These are phyloP conservation scores for Tupaia chinensis DNA, from an alignment of 2,113 vertebrate species.

Conservation along the genomic window DNA sequence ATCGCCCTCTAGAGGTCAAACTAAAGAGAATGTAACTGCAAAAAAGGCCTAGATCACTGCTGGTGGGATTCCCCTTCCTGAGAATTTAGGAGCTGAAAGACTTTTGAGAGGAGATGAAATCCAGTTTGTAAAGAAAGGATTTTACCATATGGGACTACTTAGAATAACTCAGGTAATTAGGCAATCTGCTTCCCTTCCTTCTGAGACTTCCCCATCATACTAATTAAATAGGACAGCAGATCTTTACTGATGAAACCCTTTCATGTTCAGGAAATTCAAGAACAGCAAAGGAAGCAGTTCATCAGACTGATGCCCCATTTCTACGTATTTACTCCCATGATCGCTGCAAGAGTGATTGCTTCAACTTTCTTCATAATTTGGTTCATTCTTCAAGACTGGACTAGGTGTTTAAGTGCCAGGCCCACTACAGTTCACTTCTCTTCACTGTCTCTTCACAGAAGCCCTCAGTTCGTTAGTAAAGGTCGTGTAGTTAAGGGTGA, in stretches of 20 bases:
- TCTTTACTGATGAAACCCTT: constrained; percentile 48
- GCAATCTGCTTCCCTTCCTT: not conserved
- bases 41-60: not conserved
- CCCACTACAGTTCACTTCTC: not conserved
- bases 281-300: not conserved
- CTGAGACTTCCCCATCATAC: not conserved
- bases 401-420: not conserved
- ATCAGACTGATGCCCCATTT: not conserved
- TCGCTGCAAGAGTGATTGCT: not conserved
- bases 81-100: not conserved
- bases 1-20: constrained; percentile 80
- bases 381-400: constrained; percentile 19
- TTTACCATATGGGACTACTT: not conserved
- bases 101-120: not conserved
- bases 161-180: constrained; percentile 47
- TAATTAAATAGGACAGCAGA: constrained; percentile 51
- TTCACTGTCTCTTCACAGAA: not conserved
- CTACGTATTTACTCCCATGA: not conserved
- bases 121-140: not conserved
- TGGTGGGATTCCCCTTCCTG: not conserved
- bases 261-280: constrained; percentile 40
- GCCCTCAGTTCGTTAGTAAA: not conserved
- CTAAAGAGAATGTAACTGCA: not conserved
- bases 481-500: not conserved
- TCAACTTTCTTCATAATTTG: not conserved